These are phyloP conservation scores for Tonatia bakeri DNA, from an alignment of 2,113 vertebrate genomes.

Conservation along the genomic window DNA sequence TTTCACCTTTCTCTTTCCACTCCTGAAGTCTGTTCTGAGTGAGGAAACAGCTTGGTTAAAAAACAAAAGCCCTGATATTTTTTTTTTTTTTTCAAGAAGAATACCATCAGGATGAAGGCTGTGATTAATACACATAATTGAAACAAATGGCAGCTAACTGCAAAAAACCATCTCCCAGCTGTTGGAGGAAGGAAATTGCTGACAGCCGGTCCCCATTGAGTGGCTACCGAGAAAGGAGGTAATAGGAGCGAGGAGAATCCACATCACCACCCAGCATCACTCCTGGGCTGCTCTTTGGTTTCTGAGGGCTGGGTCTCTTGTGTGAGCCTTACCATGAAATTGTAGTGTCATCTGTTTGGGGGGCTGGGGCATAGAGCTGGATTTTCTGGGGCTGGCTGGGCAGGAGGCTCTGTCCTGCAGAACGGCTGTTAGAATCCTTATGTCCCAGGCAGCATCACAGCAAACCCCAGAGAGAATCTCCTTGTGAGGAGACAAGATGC, in stretches of 20 bases:
- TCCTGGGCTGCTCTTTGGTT: not conserved
- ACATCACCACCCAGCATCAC: not conserved
- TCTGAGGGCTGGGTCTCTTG: not conserved
- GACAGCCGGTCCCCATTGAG: conserved; percentile 78
- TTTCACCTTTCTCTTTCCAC: conserved; percentile 17
- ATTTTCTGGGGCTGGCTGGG: not conserved
- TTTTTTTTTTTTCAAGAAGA: conserved; percentile 69
- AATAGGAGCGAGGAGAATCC: conserved; percentile 33
- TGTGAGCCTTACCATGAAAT: not conserved
- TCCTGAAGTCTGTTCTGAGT: conserved; percentile 60
- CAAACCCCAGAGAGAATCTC: not conserved
- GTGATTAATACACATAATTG: conserved; percentile 87
- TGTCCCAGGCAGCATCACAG: not conserved
- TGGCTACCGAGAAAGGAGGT: not conserved
- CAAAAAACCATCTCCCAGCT: conserved; percentile 84
- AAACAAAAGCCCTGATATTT: conserved; percentile 73
- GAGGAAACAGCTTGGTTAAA: conserved; percentile 69
- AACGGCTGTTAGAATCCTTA: not conserved
- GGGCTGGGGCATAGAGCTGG: not conserved
- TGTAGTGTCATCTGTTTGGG: not conserved
- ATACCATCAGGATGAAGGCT: conserved; percentile 78
- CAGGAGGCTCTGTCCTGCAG: not conserved
- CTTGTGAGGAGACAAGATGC: not conserved
- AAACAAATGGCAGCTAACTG: conserved; percentile 85
- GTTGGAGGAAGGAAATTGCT: conserved; percentile 83